These are phyloP conservation scores for Clarias magur DNA, from an alignment of 2,113 vertebrate genomes.

Conservation along the genomic window DNA sequence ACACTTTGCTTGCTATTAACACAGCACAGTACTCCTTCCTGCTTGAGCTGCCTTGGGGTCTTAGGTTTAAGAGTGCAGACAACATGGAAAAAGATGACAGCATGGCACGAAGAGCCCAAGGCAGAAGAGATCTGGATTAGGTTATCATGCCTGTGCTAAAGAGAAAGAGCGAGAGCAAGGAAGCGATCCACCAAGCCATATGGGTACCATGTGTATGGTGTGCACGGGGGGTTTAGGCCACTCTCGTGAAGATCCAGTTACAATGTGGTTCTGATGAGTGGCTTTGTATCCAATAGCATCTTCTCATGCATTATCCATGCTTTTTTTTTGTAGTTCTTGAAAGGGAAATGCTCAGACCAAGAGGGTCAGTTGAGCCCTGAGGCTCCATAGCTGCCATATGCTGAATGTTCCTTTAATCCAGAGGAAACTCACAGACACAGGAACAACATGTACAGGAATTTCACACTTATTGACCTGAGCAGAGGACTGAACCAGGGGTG, in stretches of 20 bases:
- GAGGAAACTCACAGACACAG: background rate
- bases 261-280: constrained; percentile 41
- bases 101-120: background rate
- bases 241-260: constrained; percentile 35
- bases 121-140: constrained; percentile 2
- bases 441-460: background rate
- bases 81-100: constrained; percentile 16
- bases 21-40: background rate
- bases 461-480: background rate
- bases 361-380: constrained; percentile 33
- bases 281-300: constrained; percentile 29
- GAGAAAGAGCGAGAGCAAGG: background rate
- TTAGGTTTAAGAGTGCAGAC: background rate
- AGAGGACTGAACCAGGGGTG: background rate
- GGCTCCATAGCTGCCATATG: constrained; percentile 55
- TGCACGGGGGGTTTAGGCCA: constrained; percentile 10
- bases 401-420: constrained; percentile 26
- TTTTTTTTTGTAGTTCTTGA: constrained; percentile 34
- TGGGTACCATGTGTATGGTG: constrained; percentile 34
- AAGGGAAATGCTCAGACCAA: constrained; percentile 40
- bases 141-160: constrained; percentile 7
- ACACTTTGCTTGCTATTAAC: background rate
- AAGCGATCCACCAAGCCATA: constrained; percentile 30
- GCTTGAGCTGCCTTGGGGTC: background rate
- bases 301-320: constrained; percentile 51